Percentiles rank a stretch among this genome's conserved stretches.
Conservation (phyloP, 2,888 invertebrate species). For the Drosophila pseudotakahashii region DNA sequence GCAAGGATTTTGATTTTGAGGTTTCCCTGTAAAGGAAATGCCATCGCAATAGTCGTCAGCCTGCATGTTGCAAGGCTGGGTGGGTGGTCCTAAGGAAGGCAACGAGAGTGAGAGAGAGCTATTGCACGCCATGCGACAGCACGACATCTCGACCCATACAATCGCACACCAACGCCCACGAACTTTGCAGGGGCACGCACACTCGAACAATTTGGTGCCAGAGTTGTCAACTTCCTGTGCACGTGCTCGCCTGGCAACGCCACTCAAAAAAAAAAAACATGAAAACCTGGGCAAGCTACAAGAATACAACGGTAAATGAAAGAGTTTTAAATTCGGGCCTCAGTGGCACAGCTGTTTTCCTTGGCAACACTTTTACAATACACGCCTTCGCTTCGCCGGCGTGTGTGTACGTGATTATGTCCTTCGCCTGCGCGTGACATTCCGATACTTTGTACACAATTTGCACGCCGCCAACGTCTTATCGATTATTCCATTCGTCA, state of each 20-base stretch:
- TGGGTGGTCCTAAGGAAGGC: neutral
- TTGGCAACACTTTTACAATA: slow-evolving; percentile 62
- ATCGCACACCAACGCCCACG: slow-evolving; percentile 29
- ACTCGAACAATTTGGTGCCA: slow-evolving; percentile 21
- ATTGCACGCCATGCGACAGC: slow-evolving; percentile 25
- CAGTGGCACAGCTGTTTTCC: slow-evolving; percentile 58
- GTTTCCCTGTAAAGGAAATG: slow-evolving; percentile 13
- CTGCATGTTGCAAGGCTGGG: slow-evolving; percentile 13
- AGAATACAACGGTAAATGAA: neutral
- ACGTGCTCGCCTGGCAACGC: slow-evolving; percentile 49
- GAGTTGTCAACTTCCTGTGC: slow-evolving; percentile 53
- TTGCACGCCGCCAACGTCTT: slow-evolving; percentile 54
- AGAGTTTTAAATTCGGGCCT: slow-evolving; percentile 1
- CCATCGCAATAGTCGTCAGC: slow-evolving; percentile 4
- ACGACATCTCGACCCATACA: slow-evolving; percentile 13
- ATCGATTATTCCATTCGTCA: slow-evolving; percentile 61
- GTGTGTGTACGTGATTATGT: slow-evolving; percentile 45
- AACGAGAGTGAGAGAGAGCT: slow-evolving; percentile 1
- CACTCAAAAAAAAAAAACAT: neutral
- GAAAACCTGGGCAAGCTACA: neutral
- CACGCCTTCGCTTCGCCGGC: neutral
- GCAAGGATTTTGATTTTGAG: neutral
- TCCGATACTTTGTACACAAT: slow-evolving; percentile 65
- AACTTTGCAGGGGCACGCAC: slow-evolving; percentile 31
- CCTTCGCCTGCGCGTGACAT: slow-evolving; percentile 72